Percentiles rank a stretch among this genome's conserved stretches.
These are phyloP conservation scores for Macheiramphus alcinus DNA, from an alignment of 2,113 vertebrate genomes.

Conservation along the genomic window DNA sequence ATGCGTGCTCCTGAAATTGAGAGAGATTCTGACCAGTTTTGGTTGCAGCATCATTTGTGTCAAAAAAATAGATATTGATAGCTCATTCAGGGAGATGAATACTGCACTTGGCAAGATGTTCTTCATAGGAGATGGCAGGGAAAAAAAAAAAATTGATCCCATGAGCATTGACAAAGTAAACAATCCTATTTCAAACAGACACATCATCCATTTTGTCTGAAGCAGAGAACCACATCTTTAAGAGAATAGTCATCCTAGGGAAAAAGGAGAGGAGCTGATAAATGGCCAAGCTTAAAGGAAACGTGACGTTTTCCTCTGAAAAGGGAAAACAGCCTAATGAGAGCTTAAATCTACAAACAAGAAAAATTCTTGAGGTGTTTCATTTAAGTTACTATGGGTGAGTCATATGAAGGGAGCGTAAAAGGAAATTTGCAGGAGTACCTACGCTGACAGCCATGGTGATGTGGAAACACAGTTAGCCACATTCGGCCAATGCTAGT, in stretches of 20 bases:
- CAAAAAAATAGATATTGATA: background rate
- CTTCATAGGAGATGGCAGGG: background rate
- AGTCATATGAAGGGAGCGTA: background rate
- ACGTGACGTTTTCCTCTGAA: background rate
- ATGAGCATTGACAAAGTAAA: constrained; percentile 7
- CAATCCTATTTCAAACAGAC: constrained; percentile 14
- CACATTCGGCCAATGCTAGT: rapidly evolving
- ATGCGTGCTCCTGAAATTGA: background rate
- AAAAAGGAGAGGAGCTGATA: background rate
- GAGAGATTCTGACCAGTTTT: background rate
- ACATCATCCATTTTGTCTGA: constrained; percentile 58
- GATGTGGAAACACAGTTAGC: background rate
- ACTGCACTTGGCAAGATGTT: constrained; percentile 18
- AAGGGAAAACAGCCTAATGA: background rate
- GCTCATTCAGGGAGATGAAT: constrained; percentile 5
- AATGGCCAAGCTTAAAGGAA: background rate
- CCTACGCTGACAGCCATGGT: rapidly evolving
- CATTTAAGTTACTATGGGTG: background rate
- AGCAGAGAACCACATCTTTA: background rate
- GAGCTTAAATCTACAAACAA: background rate
- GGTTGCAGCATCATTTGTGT: constrained; percentile 10
- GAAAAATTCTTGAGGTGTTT: background rate
- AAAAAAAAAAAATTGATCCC: background rate
- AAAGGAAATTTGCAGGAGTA: background rate
- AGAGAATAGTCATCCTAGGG: background rate